Evolutionary conservation across 2,888 invertebrate genomes (phyloP).

Genomic region (Cheilosia vulpina): DNA sequence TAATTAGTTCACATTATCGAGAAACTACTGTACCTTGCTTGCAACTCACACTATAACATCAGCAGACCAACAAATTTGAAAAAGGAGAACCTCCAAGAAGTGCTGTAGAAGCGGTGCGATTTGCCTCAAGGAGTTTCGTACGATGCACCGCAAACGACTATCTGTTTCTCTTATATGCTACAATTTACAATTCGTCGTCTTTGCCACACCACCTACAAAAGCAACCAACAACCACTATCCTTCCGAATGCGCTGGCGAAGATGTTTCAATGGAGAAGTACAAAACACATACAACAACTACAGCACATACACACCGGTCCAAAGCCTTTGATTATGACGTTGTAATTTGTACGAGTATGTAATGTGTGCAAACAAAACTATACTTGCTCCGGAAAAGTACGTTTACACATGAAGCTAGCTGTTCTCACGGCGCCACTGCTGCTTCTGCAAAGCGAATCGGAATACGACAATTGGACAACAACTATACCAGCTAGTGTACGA

Average conservation of each 20-base stretch:
- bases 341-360: background rate
- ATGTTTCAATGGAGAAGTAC: slow-evolving; percentile 28
- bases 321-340: slow-evolving; percentile 45
- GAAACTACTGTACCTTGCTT: background rate
- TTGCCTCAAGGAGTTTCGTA: slow-evolving; percentile 22
- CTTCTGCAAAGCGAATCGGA: slow-evolving; percentile 7
- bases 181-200: background rate
- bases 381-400: too few species aligned
- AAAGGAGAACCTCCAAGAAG: background rate
- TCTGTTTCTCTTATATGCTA: background rate
- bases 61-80: slow-evolving; percentile 17
- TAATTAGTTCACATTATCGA: too few species aligned
- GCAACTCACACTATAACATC: slow-evolving; percentile 5
- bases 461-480: slow-evolving; percentile 37
- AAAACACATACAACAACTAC: background rate
- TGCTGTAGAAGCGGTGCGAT: slow-evolving; percentile 10
- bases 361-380: background rate
- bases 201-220: background rate
- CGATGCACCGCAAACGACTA: slow-evolving; percentile 19
- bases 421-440: background rate
- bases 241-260: slow-evolving; percentile 2
- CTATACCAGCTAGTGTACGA: background rate
- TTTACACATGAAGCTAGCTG: too few species aligned
- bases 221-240: slow-evolving; percentile 16
- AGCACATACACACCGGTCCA: slow-evolving; percentile 24